Percentiles rank a stretch among this genome's conserved stretches.
Evolutionary conservation across 2,888 invertebrate genomes (phyloP).

Genomic region (Clepsis dumicolana): DNA sequence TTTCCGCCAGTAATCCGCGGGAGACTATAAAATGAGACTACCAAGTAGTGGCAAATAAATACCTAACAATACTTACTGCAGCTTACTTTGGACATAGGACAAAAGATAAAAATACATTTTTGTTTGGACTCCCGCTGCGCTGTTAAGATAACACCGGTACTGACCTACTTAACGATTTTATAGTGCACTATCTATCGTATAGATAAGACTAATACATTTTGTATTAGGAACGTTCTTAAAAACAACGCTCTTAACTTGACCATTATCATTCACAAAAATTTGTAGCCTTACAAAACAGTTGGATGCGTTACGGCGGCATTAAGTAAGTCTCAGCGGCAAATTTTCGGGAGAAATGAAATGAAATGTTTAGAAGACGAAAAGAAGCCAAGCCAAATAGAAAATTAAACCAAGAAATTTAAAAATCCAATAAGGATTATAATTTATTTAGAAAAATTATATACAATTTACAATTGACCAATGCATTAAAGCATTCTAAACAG

Average conservation of each 20-base stretch:
- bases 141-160: constrained; percentile 12
- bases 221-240: too few relatives aligned
- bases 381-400: constrained; percentile 32
- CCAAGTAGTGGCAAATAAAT: background rate
- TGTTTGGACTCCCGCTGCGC: constrained; percentile 3
- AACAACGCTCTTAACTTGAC: too few relatives aligned
- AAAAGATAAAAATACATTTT: constrained; percentile 7
- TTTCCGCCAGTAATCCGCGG: too few relatives aligned
- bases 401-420: constrained; percentile 68
- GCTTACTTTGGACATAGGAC: constrained; percentile 5
- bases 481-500: constrained; percentile 70
- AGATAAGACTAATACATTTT: too few relatives aligned
- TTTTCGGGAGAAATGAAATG: too few relatives aligned
- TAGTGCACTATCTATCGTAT: background rate
- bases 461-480: constrained; percentile 84
- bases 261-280: too few relatives aligned
- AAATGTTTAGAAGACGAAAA: background rate
- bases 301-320: too few relatives aligned
- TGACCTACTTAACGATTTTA: constrained; percentile 12
- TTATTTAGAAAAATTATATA: constrained; percentile 84
- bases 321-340: too few relatives aligned
- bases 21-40: background rate
- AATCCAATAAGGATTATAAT: constrained; percentile 84
- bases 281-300: too few relatives aligned
- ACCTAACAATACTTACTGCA: background rate